Evolutionary conservation across 2,888 invertebrate genomes (phyloP).

Genomic region (Caenorhabditis auriculariae): DNA sequence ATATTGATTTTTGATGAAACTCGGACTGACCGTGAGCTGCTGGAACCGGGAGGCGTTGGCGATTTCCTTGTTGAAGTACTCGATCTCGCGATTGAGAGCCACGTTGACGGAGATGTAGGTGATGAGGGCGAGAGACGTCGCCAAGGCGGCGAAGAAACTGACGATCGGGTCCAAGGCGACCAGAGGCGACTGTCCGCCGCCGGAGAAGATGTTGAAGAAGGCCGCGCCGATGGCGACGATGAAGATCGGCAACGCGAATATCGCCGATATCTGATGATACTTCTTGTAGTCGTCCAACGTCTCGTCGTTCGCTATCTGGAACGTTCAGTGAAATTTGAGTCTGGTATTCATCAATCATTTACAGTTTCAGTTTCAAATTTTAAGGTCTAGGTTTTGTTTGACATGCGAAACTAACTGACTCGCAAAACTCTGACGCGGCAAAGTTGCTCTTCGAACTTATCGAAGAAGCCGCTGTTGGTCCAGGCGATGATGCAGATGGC

Average conservation of each 20-base stretch:
- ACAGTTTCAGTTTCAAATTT: too few species aligned
- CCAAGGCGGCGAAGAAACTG: constrained; percentile 19
- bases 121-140: constrained; percentile 15
- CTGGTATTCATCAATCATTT: too few species aligned
- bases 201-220: constrained; percentile 9
- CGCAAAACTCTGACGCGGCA: constrained; percentile 13
- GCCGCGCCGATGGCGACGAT: neutral
- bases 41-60: constrained; percentile 24
- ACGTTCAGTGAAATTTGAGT: too few species aligned
- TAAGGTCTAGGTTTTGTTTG: too few species aligned
- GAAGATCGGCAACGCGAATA: constrained; percentile 18
- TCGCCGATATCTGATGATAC: constrained; percentile 19
- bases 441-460: constrained; percentile 21
- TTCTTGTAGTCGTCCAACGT: constrained; percentile 18
- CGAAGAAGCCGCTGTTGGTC: constrained; percentile 16
- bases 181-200: neutral
- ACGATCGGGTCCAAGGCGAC: constrained; percentile 18
- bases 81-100: constrained; percentile 17
- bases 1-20: too few species aligned
- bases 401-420: too few species aligned
- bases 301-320: constrained; percentile 16
- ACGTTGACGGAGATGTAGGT: constrained; percentile 19
- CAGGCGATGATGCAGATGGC: constrained; percentile 16
- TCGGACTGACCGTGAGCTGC: constrained; percentile 11
- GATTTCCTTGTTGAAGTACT: constrained; percentile 29